Conservation (phyloP, 2,797 vertebrate species). For the Myotis pilosus region DNA sequence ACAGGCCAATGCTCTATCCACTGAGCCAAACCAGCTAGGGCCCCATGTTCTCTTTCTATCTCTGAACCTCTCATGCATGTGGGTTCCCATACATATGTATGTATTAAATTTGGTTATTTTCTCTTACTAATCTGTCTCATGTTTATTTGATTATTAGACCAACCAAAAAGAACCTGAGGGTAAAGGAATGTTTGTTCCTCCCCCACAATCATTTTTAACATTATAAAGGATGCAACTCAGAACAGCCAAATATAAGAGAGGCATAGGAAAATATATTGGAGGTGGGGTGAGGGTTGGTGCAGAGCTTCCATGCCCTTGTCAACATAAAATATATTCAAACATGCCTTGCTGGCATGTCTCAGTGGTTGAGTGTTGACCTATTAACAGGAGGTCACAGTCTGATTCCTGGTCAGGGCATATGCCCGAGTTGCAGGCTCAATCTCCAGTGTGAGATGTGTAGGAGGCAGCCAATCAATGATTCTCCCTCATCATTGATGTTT, state of each 20-base stretch:
- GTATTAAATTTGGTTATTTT: background rate
- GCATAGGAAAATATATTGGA: background rate
- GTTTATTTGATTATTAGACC: background rate
- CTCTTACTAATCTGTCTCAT: background rate
- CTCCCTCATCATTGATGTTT: too few relatives aligned
- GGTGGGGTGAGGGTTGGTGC: background rate
- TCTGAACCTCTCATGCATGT: background rate
- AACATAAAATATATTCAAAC: too few relatives aligned
- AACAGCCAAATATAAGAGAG: background rate
- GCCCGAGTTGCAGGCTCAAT: too few relatives aligned
- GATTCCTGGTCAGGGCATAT: too few relatives aligned
- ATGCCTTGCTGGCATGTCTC: too few relatives aligned
- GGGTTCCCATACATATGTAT: background rate
- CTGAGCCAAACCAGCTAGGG: too few relatives aligned
- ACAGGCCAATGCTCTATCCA: too few relatives aligned
- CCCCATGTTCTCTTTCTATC: background rate
- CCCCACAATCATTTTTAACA: background rate
- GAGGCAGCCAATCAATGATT: too few relatives aligned
- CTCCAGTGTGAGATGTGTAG: too few relatives aligned
- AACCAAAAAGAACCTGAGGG: background rate
- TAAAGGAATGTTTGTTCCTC: background rate
- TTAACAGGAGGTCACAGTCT: too few relatives aligned
- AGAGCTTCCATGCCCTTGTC: background rate
- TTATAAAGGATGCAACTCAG: background rate
- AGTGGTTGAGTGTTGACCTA: too few relatives aligned